A percentile compares a stretch with the other conserved stretches of the same genome.
Evolutionary conservation across 2,113 vertebrate genomes (phyloP).

Genomic region (Calypte anna): DNA sequence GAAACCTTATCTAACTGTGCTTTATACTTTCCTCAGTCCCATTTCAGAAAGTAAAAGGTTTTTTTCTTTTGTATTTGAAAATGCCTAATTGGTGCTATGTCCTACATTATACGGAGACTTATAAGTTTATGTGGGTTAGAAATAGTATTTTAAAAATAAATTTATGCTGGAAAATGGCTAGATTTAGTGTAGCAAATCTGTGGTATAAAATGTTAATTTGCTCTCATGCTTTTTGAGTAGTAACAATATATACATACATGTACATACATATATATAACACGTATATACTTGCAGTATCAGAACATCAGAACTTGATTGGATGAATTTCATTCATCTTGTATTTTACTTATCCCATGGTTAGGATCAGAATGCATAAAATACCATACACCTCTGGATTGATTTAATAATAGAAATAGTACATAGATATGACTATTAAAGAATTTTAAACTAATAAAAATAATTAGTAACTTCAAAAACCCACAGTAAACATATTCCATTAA

Average conservation of each 20-base stretch:
- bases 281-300: background rate
- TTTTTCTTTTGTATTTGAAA: background rate
- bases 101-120: background rate
- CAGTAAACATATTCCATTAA: conserved; percentile 57
- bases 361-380: background rate
- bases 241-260: background rate
- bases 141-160: conserved; percentile 16
- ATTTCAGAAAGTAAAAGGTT: background rate
- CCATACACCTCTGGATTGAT: background rate
- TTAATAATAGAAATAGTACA: background rate
- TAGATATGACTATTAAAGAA: background rate
- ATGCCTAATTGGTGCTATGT: background rate
- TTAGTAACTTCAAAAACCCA: conserved; percentile 59
- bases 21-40: background rate
- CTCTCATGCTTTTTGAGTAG: background rate
- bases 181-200: background rate
- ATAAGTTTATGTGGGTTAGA: background rate
- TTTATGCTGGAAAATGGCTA: conserved; percentile 11
- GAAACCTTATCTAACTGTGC: background rate
- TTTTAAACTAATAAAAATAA: conserved; percentile 50
- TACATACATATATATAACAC: background rate
- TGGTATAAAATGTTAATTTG: background rate
- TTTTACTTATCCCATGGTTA: background rate
- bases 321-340: background rate
- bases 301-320: background rate